These are phyloP conservation scores for Panthera leo DNA, from an alignment of 2,113 vertebrate genomes.

Conservation along the genomic window DNA sequence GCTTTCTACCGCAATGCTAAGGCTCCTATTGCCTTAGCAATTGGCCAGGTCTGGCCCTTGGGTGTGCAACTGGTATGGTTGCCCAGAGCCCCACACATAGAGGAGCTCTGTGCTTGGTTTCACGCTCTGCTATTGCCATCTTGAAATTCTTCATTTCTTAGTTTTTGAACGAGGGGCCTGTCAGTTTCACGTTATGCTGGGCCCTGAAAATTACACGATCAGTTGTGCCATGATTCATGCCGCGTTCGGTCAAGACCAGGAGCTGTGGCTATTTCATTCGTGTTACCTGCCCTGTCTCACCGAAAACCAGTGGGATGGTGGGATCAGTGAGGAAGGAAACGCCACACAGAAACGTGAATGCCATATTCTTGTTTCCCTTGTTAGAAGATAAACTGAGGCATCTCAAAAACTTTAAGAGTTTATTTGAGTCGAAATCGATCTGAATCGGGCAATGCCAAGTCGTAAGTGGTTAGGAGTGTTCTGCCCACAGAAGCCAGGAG, in stretches of 20 bases:
- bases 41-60: too few species aligned
- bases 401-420: background rate
- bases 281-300: background rate
- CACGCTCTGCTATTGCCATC: background rate
- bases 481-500: background rate
- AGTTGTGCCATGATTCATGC: background rate
- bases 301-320: background rate
- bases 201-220: background rate
- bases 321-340: background rate
- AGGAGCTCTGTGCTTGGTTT: background rate
- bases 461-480: background rate
- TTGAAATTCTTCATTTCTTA: background rate
- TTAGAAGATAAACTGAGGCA: background rate
- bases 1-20: background rate
- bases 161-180: background rate
- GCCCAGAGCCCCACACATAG: background rate
- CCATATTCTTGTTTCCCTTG: background rate
- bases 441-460: background rate
- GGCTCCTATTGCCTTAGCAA: background rate
- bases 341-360: background rate
- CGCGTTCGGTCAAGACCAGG: background rate
- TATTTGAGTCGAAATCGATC: background rate
- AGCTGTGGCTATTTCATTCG: too few species aligned
- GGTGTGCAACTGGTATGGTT: background rate
- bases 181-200: background rate